These are phyloP conservation scores for Listronotus oregonensis DNA, from an alignment of 1,140 invertebrate species.

Conservation along the genomic window DNA sequence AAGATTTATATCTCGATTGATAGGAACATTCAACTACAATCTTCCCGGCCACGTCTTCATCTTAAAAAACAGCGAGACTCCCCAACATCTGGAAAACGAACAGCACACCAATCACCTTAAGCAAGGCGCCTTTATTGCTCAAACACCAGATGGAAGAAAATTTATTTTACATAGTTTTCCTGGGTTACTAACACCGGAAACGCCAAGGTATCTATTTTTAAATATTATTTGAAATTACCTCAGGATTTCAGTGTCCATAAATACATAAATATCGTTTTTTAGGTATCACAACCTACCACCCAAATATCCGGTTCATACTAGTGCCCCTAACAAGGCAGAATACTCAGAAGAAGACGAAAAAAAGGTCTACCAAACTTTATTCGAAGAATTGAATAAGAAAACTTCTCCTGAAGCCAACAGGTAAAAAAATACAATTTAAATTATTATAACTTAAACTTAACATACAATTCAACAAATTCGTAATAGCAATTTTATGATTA, in stretches of 20 bases:
- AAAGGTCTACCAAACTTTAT: conserved; percentile 21
- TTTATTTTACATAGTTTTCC: conserved; percentile 46
- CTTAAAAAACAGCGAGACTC: conserved; percentile 34
- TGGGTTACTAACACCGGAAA: conserved; percentile 31
- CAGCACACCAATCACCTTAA: conserved; percentile 31
- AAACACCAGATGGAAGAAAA: conserved; percentile 42
- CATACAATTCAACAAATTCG: too few species aligned
- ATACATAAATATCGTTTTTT: conserved; percentile 5
- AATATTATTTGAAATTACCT: too few species aligned
- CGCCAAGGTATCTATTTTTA: conserved; percentile 8
- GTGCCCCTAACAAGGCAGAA: conserved; percentile 19
- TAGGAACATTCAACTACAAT: conserved; percentile 47
- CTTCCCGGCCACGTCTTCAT: conserved; percentile 52
- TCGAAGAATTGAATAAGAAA: conserved; percentile 27
- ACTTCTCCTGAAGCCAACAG: conserved; percentile 13
- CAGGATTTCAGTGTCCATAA: too few species aligned
- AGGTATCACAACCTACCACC: conserved; percentile 5
- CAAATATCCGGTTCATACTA: conserved; percentile 11
- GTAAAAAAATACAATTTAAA: background rate
- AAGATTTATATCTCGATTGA: background rate
- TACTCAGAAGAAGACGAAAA: conserved; percentile 20
- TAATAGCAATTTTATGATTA: too few species aligned
- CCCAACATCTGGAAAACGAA: conserved; percentile 9
- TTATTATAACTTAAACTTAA: too few species aligned
- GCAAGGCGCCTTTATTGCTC: conserved; percentile 36